Conservation (phyloP, 2,888 invertebrate species). For the Linhomoeus sp. region DNA sequence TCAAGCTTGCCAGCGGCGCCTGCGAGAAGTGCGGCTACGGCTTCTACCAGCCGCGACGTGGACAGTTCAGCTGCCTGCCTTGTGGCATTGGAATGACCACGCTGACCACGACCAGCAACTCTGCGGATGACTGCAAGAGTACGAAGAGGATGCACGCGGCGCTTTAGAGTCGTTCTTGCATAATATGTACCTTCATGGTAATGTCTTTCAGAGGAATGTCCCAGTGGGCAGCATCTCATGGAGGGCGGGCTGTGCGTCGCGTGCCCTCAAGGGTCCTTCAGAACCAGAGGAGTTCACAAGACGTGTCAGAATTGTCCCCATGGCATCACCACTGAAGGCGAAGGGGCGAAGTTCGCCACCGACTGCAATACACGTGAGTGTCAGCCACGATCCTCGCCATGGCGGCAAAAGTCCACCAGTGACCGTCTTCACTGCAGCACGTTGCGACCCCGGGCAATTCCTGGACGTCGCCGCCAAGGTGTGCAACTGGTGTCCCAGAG, state of each 20-base stretch:
- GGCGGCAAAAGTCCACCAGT: no score
- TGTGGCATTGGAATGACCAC: conserved; percentile 28
- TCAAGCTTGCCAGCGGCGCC: conserved; percentile 12
- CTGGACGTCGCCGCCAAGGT: conserved; percentile 65
- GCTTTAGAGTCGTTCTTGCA: no score
- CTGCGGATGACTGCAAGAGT: conserved; percentile 19
- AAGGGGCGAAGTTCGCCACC: conserved; percentile 59
- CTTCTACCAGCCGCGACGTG: conserved; percentile 22
- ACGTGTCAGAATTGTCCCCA: conserved; percentile 68
- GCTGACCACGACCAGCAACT: conserved; percentile 14
- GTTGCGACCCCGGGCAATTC: conserved; percentile 67
- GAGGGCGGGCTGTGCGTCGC: conserved; percentile 72
- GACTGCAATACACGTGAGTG: conserved; percentile 66
- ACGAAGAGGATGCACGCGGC: no score
- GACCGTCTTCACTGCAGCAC: no score
- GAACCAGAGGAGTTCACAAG: conserved; percentile 65
- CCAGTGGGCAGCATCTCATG: conserved; percentile 31
- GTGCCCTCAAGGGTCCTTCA: conserved; percentile 67
- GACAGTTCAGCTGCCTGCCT: conserved; percentile 21
- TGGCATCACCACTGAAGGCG: conserved; percentile 67
- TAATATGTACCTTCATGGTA: no score
- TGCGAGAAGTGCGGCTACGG: conserved; percentile 23
- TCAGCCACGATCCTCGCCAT: conserved; percentile 32
- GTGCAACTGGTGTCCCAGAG: conserved; percentile 72
- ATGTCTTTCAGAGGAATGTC: conserved; percentile 54